Conservation (phyloP, 2,797 vertebrate genomes). For the Centropyge bicolor region DNA sequence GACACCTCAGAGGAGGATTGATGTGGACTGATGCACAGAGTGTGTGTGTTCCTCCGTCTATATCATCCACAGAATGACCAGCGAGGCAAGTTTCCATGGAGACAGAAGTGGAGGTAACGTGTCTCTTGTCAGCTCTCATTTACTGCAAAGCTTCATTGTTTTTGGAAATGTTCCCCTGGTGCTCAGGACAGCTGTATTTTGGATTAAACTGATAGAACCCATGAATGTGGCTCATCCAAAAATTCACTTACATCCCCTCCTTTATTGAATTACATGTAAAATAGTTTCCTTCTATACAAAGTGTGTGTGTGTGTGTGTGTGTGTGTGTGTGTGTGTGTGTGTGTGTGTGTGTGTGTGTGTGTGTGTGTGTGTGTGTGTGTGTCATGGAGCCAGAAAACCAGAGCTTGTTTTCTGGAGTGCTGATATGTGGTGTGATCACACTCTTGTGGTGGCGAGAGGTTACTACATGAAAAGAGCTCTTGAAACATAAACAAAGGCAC, state of each 20-base stretch:
- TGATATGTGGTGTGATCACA: slow-evolving; percentile 55
- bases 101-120: slow-evolving; percentile 81
- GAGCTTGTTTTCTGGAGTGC: neutral
- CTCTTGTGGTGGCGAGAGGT: slow-evolving; percentile 67
- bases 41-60: slow-evolving; percentile 55
- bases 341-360: slow-evolving; percentile 24
- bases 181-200: slow-evolving; percentile 35
- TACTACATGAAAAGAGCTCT: slow-evolving; percentile 53
- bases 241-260: slow-evolving; percentile 16
- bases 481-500: neutral
- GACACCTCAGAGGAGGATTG: slow-evolving; percentile 24
- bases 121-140: slow-evolving; percentile 74
- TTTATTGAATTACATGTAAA: slow-evolving; percentile 53
- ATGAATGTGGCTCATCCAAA: slow-evolving; percentile 5
- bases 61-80: slow-evolving; percentile 79
- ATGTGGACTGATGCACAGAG: slow-evolving; percentile 63
- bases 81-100: slow-evolving; percentile 85
- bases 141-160: slow-evolving; percentile 72
- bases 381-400: slow-evolving; percentile 29
- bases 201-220: slow-evolving; percentile 24
- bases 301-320: slow-evolving; percentile 26
- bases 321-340: slow-evolving; percentile 19
- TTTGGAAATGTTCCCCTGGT: slow-evolving; percentile 30
- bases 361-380: slow-evolving; percentile 26
- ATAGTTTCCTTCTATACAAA: slow-evolving; percentile 50